phyloP scores from a whole-genome alignment of 2,113 vertebrate species.

The Sebastes schlegelii region DNA sequence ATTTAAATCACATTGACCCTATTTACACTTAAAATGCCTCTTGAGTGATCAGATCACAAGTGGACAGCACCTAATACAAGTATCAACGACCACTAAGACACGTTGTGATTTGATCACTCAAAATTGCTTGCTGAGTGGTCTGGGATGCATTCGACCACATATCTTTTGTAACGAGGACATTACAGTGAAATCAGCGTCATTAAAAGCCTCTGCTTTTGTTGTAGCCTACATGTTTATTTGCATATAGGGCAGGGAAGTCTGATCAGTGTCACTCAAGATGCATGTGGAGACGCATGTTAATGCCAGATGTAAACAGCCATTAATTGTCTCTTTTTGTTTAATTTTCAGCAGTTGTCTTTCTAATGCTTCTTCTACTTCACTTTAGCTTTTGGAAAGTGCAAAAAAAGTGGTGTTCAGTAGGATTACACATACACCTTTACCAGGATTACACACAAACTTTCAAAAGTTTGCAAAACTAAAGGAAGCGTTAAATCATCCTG shows the following conservation, averaged over 20 bases:
- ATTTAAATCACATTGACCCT: not conserved
- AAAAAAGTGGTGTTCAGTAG: not conserved
- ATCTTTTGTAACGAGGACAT: too few relatives aligned
- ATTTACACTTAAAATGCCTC: not conserved
- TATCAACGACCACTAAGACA: not conserved
- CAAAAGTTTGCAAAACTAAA: slow-evolving; percentile 13
- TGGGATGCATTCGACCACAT: too few relatives aligned
- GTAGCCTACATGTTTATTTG: too few relatives aligned
- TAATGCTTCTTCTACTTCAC: not conserved
- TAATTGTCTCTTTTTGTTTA: not conserved
- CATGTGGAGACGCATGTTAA: not conserved
- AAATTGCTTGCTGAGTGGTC: too few relatives aligned
- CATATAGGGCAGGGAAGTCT: too few relatives aligned
- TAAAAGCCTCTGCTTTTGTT: too few relatives aligned
- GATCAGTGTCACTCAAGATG: too few relatives aligned
- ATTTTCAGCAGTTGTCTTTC: not conserved
- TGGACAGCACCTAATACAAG: not conserved
- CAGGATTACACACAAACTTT: not conserved
- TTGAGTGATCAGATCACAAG: not conserved
- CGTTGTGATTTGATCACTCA: not conserved
- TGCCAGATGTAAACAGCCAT: not conserved
- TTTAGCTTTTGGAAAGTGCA: not conserved
- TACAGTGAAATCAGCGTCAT: too few relatives aligned
- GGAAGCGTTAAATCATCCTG: slow-evolving; percentile 6
- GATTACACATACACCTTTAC: not conserved